Percentiles rank a stretch among this genome's conserved stretches.
Conservation (phyloP, 2,113 vertebrate genomes). For the Serinus canaria region DNA sequence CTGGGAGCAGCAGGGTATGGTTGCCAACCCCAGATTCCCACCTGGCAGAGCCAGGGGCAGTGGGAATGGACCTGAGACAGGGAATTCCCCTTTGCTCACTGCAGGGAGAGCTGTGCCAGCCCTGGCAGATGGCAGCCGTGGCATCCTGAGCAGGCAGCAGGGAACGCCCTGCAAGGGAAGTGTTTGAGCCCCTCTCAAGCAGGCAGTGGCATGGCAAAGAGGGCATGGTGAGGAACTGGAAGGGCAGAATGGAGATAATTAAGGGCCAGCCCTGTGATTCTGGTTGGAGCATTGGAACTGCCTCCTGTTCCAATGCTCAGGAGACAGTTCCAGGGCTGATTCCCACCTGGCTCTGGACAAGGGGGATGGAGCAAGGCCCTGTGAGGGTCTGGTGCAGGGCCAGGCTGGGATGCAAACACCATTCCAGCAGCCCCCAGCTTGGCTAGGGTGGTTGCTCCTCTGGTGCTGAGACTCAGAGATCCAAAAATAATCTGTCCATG, state of each 20-base stretch:
- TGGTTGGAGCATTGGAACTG: too few species aligned
- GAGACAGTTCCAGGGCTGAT: background rate
- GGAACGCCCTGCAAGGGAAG: background rate
- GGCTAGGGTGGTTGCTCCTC: background rate
- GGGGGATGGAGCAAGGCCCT: background rate
- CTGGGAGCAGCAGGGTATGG: background rate
- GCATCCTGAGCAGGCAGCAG: background rate
- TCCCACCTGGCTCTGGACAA: background rate
- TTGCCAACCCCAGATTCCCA: conserved; percentile 27
- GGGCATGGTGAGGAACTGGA: background rate
- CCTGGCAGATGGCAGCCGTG: background rate
- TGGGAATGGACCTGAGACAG: background rate
- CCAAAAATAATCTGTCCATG: background rate
- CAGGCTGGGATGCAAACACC: background rate
- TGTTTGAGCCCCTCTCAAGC: background rate
- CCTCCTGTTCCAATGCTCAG: background rate
- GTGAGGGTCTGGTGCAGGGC: background rate
- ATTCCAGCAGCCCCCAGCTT: background rate
- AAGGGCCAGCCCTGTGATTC: background rate
- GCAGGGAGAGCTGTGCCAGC: background rate
- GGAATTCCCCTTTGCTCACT: background rate
- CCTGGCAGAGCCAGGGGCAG: background rate
- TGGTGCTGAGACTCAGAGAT: background rate
- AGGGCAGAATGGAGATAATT: background rate
- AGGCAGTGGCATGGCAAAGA: background rate